Conservation (phyloP, 2,113 vertebrate genomes). For the human (Homo sapiens) region GRCh38 chr7:52311001-52311500, state of each 20-base stretch:
- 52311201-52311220: not conserved
- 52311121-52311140: not conserved
- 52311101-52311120: not conserved
- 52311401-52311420: not conserved
- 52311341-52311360: too few species aligned
- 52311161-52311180: not conserved
- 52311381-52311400: not conserved
- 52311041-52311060: not conserved
- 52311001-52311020: not conserved
- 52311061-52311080: not conserved
- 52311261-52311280: not conserved
- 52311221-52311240: not conserved
- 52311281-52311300: not conserved
- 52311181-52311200: not conserved
- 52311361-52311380: too few species aligned
- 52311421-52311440: not conserved
- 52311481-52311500: not conserved
- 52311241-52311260: not conserved
- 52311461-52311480: not conserved
- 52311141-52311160: too few species aligned
- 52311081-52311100: not conserved
- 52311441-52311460: not conserved
- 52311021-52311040: not conserved
- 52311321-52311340: not conserved
- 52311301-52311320: not conserved